A percentile compares a stretch with the other conserved stretches of the same genome.
phyloP scores from a whole-genome alignment of 2,888 invertebrate genomes.

The Panzeria rudis region DNA sequence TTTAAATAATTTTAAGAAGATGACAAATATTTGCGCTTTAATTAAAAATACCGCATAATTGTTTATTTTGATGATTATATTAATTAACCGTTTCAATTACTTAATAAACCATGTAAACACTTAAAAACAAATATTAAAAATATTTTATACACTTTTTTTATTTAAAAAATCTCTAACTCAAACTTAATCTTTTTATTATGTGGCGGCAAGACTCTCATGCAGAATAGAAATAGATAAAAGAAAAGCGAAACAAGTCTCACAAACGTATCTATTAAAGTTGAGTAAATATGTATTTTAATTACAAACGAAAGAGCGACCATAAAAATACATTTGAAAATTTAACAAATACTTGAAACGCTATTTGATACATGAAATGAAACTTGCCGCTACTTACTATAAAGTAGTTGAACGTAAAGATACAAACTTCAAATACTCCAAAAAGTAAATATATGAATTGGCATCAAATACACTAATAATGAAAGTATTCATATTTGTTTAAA shows the following conservation, averaged over 20 bases:
- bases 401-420: slow-evolving; percentile 4
- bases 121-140: slow-evolving; percentile 58
- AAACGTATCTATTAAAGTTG: slow-evolving; percentile 50
- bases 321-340: slow-evolving; percentile 31
- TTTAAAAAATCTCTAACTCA: neutral
- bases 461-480: slow-evolving; percentile 54
- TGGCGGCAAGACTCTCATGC: slow-evolving; percentile 42
- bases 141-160: slow-evolving; percentile 31
- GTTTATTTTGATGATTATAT: slow-evolving; percentile 49
- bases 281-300: slow-evolving; percentile 66
- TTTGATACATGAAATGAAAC: slow-evolving; percentile 49
- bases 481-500: slow-evolving; percentile 67
- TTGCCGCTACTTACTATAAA: slow-evolving; percentile 49
- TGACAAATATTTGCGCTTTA: slow-evolving; percentile 19
- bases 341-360: slow-evolving; percentile 27
- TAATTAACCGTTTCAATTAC: slow-evolving; percentile 62
- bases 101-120: slow-evolving; percentile 61
- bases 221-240: slow-evolving; percentile 35
- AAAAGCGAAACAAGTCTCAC: slow-evolving; percentile 3
- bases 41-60: slow-evolving; percentile 45
- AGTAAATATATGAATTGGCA: slow-evolving; percentile 18
- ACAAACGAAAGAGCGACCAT: slow-evolving; percentile 1
- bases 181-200: slow-evolving; percentile 25
- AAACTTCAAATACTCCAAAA: slow-evolving; percentile 24
- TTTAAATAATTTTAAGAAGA: slow-evolving; percentile 23